Evolutionary conservation across 2,113 vertebrate genomes (phyloP).

Genomic region (Charina bottae): DNA sequence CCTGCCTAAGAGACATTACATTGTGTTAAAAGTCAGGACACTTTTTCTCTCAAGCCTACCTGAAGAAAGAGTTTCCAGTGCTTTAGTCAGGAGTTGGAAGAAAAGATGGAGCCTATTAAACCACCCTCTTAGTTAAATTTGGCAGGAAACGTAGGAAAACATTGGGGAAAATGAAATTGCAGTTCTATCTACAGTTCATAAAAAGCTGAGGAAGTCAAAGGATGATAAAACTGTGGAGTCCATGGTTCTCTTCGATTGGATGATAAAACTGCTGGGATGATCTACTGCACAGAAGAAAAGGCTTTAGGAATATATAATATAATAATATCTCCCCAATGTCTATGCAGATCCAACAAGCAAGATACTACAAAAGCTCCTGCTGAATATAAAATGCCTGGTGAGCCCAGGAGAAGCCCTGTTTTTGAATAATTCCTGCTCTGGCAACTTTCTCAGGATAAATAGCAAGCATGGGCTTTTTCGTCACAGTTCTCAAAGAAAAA

Average conservation of each 20-base stretch:
- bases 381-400: not conserved
- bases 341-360: not conserved
- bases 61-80: not conserved
- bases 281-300: not conserved
- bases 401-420: not conserved
- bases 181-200: not conserved
- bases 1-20: not conserved
- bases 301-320: not conserved
- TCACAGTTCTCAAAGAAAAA: not conserved
- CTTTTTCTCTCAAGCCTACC: not conserved
- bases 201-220: not conserved
- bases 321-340: not conserved
- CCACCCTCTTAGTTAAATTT: not conserved
- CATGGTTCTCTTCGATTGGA: no score
- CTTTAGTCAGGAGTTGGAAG: not conserved
- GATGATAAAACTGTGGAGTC: not conserved
- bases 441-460: not conserved
- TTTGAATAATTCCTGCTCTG: not conserved
- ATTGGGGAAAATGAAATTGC: not conserved
- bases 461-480: not conserved
- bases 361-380: not conserved
- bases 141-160: not conserved
- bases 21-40: not conserved
- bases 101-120: not conserved
- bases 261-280: not conserved